Percentiles rank a stretch among this genome's conserved stretches.
Evolutionary conservation across 2,113 vertebrate genomes (phyloP).

Genomic region (Protobothrops flavoviridis): DNA sequence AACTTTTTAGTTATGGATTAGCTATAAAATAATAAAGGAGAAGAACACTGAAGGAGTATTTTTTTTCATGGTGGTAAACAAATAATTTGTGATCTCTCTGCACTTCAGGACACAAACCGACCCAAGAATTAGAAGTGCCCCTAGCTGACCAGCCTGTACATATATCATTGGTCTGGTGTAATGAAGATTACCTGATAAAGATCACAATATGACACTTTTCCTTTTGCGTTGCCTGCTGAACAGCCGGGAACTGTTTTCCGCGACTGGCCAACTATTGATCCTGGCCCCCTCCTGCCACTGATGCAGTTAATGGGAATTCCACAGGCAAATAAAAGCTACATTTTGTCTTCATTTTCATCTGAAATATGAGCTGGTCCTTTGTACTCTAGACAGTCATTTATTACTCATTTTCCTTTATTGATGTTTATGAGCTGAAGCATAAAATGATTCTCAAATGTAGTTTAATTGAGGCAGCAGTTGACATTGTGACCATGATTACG

Average conservation of each 20-base stretch:
- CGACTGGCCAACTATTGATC: slow-evolving; percentile 86
- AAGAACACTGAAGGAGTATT: slow-evolving; percentile 71
- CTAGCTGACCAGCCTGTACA: slow-evolving; percentile 78
- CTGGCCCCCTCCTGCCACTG: slow-evolving; percentile 79
- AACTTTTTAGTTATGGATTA: slow-evolving; percentile 76
- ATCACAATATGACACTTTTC: slow-evolving; percentile 98
- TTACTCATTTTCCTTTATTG: slow-evolving; percentile 87
- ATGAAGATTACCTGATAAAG: slow-evolving; percentile 96
- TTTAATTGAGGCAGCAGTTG: slow-evolving; percentile 84
- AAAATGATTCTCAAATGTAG: slow-evolving; percentile 84
- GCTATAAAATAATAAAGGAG: slow-evolving; percentile 79
- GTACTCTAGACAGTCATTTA: slow-evolving; percentile 84
- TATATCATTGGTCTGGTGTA: slow-evolving; percentile 88
- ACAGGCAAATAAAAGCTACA: slow-evolving; percentile 83
- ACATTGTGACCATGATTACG: slow-evolving; percentile 79
- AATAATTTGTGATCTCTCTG: slow-evolving; percentile 77
- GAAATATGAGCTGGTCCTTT: slow-evolving; percentile 85
- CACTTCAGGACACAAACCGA: slow-evolving; percentile 70
- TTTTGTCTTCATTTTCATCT: slow-evolving; percentile 86
- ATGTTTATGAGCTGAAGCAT: slow-evolving; percentile 86
- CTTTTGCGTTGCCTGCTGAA: slow-evolving; percentile 89
- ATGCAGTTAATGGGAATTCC: slow-evolving; percentile 86
- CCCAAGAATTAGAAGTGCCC: slow-evolving; percentile 76
- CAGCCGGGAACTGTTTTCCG: slow-evolving; percentile 87
- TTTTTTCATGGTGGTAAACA: slow-evolving; percentile 76